Base-by-base conservation (phyloP, 1,140 invertebrate genomes). In the Oreohelix idahoensis region DNA sequence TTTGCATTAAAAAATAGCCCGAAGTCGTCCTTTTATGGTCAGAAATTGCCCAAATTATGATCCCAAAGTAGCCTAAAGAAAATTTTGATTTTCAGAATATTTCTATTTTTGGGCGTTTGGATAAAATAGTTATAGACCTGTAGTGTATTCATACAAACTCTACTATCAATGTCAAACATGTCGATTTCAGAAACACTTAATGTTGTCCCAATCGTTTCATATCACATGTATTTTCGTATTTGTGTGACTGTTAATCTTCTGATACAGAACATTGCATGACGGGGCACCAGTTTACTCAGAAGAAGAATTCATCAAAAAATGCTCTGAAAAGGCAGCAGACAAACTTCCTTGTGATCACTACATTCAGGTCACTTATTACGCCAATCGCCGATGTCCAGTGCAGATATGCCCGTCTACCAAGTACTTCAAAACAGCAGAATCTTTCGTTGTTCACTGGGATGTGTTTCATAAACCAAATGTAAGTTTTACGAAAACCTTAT, bases 401-500 rank as follows among this genome's bases (percentile, higher is more conserved):
- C 8, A 42, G 45, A 2, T 29, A 5, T 79, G 77, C n/a, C 77
- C 51, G 8, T 23, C 77, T 35, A 66, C 29, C 17, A 79, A 63
- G 58, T 39, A 32, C 39, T 79, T 79, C 53, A 79, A 66, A 42
- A 66, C 51, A 20, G 58, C 35, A 15, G 53, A 4, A 36, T 63
- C 77, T 2, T 79, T 79, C 29, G 17, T 17, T 2, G 35, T 32
- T 15, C 77, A 79, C 58, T 79, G 77, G 77, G 36, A 39, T 38
- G 53, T 79, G 23, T 79, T 79, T 66, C 77, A 79, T 66, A 38
- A 63, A 66, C 13, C 51, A 36, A 4, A 79, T 4, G 77, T 79
- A 39, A 79, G 58, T 45, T 74, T 39, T 58, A 63, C 26, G 23
- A 29, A 29, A n/a, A 66, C n/a, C n/a, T n/a, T n/a, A n/a, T n/a